Conservation (phyloP, 2,113 vertebrate genomes). For the Piprites chloris region DNA sequence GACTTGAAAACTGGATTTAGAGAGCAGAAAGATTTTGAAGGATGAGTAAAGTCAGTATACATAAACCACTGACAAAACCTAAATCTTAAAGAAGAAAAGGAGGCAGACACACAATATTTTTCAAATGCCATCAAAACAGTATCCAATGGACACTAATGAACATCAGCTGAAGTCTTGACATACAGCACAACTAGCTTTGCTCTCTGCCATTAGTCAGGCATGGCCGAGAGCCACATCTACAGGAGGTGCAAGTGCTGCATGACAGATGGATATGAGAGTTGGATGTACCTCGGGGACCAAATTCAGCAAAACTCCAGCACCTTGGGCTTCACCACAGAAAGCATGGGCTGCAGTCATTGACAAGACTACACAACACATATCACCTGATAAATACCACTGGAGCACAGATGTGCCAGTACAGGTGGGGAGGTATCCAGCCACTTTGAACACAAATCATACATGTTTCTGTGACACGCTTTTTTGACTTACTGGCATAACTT, state of each 20-base stretch:
- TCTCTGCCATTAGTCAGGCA: not conserved
- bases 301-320: not conserved
- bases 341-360: not conserved
- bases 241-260: not conserved
- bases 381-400: not conserved
- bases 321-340: not conserved
- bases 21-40: not conserved
- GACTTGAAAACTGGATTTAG: not conserved
- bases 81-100: not conserved
- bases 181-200: not conserved
- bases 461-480: not conserved
- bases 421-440: rapidly evolving
- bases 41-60: not conserved
- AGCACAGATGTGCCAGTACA: not conserved
- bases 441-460: not conserved
- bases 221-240: rapidly evolving
- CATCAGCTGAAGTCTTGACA: not conserved
- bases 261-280: not conserved
- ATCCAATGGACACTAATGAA: not conserved
- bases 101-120: not conserved
- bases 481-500: not conserved
- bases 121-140: not conserved
- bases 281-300: not conserved
- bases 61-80: not conserved
- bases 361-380: rapidly evolving